phyloP scores from a whole-genome alignment of 2,113 vertebrate species.

The Malurus elegans region DNA sequence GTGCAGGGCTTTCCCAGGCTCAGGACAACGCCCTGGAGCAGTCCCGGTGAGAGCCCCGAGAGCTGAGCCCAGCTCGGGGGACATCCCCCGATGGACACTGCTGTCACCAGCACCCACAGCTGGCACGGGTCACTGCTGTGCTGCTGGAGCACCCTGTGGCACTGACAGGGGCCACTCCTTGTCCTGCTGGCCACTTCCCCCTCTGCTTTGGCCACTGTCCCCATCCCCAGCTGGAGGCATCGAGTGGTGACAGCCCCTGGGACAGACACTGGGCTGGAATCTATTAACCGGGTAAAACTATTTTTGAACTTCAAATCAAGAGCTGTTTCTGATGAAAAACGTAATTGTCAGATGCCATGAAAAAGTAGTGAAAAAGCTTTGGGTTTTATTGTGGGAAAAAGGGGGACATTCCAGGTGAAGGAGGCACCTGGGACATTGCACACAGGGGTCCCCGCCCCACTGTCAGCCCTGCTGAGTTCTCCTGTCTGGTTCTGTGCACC shows the following conservation, averaged over 20 bases:
- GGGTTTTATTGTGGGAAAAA: not conserved
- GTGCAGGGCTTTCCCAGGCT: not conserved
- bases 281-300: not conserved
- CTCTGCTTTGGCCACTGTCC: not conserved
- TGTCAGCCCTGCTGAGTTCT: fast-evolving
- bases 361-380: not conserved
- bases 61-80: not conserved
- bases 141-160: not conserved
- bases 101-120: fast-evolving
- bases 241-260: fast-evolving
- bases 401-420: not conserved
- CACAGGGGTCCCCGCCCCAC: fast-evolving
- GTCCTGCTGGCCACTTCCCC: not conserved
- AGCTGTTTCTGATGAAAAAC: not conserved
- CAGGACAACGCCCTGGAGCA: too few species aligned
- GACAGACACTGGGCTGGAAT: not conserved
- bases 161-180: fast-evolving
- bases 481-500: fast-evolving
- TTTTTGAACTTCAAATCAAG: not conserved
- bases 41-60: not conserved
- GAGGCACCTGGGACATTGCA: fast-evolving
- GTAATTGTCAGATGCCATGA: not conserved
- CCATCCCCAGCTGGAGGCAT: not conserved
- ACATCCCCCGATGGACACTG: fast-evolving
- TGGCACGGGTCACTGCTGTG: not conserved